Conservation (phyloP, 2,888 invertebrate genomes). For the Schizaphis graminum region DNA sequence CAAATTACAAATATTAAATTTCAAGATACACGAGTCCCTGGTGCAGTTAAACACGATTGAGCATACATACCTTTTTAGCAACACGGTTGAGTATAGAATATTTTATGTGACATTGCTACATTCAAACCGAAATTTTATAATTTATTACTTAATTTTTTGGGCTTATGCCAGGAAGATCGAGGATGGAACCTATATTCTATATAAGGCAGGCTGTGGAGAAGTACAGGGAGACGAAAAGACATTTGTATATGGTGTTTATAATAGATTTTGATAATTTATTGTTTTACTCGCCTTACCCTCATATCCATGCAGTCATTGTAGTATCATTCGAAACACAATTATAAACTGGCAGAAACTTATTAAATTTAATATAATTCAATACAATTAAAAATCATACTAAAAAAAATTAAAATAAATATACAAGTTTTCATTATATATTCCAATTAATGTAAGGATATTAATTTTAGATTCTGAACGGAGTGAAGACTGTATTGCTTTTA, state of each 20-base stretch:
- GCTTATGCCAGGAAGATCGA: background rate
- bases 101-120: background rate
- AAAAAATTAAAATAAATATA: background rate
- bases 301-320: background rate
- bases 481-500: too few relatives aligned
- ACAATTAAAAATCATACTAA: background rate
- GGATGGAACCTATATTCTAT: background rate
- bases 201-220: background rate
- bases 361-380: background rate
- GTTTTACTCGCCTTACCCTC: background rate
- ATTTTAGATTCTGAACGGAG: too few relatives aligned
- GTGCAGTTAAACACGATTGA: background rate
- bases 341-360: background rate
- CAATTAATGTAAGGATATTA: background rate
- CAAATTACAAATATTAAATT: background rate
- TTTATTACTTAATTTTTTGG: background rate
- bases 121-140: background rate
- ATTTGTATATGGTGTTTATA: background rate
- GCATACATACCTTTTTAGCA: background rate
- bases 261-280: background rate
- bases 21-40: background rate
- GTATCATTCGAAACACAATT: background rate
- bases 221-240: background rate
- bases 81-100: background rate
- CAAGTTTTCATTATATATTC: background rate